These are phyloP conservation scores for Drosophila serrata DNA, from an alignment of 1,140 invertebrate species.

Conservation along the genomic window DNA sequence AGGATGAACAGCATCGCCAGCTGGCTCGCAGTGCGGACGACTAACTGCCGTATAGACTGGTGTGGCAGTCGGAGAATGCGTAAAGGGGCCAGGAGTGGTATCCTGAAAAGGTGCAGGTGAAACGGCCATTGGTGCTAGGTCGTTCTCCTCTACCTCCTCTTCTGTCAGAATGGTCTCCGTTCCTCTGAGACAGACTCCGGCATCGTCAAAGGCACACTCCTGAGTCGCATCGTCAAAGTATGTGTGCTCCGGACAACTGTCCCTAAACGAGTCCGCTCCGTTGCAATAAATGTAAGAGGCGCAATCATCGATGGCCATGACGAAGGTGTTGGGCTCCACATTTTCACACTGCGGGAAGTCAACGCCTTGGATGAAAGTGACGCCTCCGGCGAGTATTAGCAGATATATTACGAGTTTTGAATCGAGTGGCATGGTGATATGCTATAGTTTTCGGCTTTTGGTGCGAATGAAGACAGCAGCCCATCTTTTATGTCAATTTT, in stretches of 20 bases:
- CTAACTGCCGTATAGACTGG: not conserved
- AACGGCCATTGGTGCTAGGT: not conserved
- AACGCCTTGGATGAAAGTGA: conserved; percentile 1
- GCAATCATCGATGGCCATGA: conserved; percentile 65
- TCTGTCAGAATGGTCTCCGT: not conserved
- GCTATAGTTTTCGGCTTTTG: conserved; percentile 9
- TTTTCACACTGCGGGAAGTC: conserved; percentile 57
- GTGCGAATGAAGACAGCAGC: not conserved
- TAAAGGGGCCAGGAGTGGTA: not conserved
- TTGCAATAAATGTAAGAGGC: conserved; percentile 73
- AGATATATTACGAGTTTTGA: conserved; percentile 17
- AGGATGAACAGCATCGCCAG: conserved; percentile 51
- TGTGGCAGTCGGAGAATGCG: not conserved
- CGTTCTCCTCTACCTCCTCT: not conserved
- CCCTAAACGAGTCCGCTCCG: conserved; percentile 66
- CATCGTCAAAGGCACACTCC: conserved; percentile 72
- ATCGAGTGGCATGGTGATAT: conserved; percentile 29
- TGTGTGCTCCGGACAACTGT: conserved; percentile 67
- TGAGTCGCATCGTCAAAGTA: conserved; percentile 67
- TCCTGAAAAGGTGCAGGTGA: not conserved
- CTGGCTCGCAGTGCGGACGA: conserved; percentile 61
- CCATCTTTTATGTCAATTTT: conserved; percentile 51
- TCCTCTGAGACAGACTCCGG: conserved; percentile 45
- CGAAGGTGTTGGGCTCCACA: conserved; percentile 55
- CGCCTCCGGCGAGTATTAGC: conserved; percentile 27